Conservation (phyloP, 2,888 invertebrate species). For the Andrena bicolor region DNA sequence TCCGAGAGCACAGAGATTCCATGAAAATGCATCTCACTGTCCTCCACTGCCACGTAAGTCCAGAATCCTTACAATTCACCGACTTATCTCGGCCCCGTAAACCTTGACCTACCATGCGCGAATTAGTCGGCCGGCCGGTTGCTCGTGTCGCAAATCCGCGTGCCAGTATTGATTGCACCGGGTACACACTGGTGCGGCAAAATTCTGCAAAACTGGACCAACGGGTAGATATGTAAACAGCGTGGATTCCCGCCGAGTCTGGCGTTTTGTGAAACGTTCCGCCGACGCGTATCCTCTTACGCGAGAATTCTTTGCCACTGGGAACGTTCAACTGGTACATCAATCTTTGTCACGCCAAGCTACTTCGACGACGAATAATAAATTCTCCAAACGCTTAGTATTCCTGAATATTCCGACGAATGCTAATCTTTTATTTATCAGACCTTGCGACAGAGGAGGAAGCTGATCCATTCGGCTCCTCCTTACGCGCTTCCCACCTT, state of each 20-base stretch:
- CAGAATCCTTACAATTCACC: slow-evolving; percentile 75
- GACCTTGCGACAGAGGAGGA: slow-evolving; percentile 20
- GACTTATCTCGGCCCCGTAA: slow-evolving; percentile 67
- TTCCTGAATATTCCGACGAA: slow-evolving; percentile 13
- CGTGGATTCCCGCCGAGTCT: background rate
- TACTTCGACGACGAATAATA: slow-evolving; percentile 19
- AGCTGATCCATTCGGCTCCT: background rate
- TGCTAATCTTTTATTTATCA: slow-evolving; percentile 51
- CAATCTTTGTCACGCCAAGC: background rate
- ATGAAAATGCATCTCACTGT: slow-evolving; percentile 38
- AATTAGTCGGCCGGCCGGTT: slow-evolving; percentile 61
- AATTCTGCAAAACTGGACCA: slow-evolving; percentile 46
- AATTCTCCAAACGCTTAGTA: slow-evolving; percentile 20
- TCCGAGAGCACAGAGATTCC: slow-evolving; percentile 27
- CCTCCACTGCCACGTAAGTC: slow-evolving; percentile 50
- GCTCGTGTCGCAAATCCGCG: slow-evolving; percentile 59
- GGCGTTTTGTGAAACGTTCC: background rate
- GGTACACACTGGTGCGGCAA: slow-evolving; percentile 25
- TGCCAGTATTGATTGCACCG: slow-evolving; percentile 67
- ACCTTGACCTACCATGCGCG: slow-evolving; percentile 77
- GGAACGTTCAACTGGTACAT: background rate
- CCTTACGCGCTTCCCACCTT: background rate
- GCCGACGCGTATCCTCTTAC: too few species aligned
- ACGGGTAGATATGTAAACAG: slow-evolving; percentile 8
- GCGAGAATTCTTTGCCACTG: background rate